A percentile compares a stretch with the other conserved stretches of the same genome.
These are phyloP conservation scores for Antennarius striatus DNA, from an alignment of 2,113 vertebrate genomes.

Conservation along the genomic window DNA sequence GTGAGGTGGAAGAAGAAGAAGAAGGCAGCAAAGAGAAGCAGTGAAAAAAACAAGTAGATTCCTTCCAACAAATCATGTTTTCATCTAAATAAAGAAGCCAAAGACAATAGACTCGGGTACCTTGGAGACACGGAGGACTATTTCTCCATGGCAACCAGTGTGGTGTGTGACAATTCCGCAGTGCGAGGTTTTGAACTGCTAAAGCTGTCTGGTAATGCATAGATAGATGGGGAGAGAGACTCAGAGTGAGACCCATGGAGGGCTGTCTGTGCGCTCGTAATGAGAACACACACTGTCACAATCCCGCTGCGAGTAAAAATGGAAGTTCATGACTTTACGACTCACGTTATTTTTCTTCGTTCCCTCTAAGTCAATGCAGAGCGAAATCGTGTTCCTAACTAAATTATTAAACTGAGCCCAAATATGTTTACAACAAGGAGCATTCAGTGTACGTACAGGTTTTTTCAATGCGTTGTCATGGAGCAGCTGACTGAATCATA, in stretches of 20 bases:
- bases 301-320: conserved; percentile 65
- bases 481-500: conserved; percentile 55
- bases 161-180: conserved; percentile 80
- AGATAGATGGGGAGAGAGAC: conserved; percentile 70
- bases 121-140: conserved; percentile 85
- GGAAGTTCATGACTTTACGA: conserved; percentile 74
- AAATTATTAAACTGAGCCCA: conserved; percentile 61
- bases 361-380: conserved; percentile 65
- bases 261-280: conserved; percentile 67
- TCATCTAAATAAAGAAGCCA: conserved; percentile 84
- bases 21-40: conserved; percentile 58
- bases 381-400: conserved; percentile 51
- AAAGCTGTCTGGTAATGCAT: conserved; percentile 79
- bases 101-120: conserved; percentile 84
- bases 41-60: conserved; percentile 69
- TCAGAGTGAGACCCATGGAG: conserved; percentile 66
- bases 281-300: conserved; percentile 78
- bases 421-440: conserved; percentile 58
- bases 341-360: conserved; percentile 57
- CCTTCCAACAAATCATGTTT: conserved; percentile 81
- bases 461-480: conserved; percentile 61
- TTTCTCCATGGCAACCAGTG: conserved; percentile 84
- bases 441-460: conserved; percentile 60
- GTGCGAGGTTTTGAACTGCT: conserved; percentile 78
- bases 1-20: conserved; percentile 61